Evolutionary conservation across 53 echinoderm and acorn worm genomes (phyloP).

Genomic region (Patiria pectinifera): DNA sequence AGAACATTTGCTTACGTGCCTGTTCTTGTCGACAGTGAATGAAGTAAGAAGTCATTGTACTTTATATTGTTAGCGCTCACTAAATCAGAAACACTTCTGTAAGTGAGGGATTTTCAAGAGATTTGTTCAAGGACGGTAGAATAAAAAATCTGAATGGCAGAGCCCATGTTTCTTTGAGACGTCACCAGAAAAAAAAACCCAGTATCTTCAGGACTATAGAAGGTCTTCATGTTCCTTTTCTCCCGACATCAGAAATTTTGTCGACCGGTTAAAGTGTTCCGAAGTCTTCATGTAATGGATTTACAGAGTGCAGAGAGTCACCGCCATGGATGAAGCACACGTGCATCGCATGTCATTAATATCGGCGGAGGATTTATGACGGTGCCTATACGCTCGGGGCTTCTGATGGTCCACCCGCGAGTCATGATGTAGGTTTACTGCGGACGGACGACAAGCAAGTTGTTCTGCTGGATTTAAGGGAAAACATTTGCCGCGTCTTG

Average conservation of each 20-base stretch:
- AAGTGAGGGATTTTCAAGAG: too few species aligned
- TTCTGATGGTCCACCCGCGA: background rate
- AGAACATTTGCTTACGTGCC: too few species aligned
- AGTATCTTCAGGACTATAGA: too few species aligned
- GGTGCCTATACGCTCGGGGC: background rate
- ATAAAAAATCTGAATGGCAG: too few species aligned
- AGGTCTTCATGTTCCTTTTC: too few species aligned
- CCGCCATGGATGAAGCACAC: background rate
- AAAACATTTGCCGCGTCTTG: background rate
- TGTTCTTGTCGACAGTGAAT: too few species aligned
- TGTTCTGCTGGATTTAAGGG: background rate
- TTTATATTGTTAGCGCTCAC: too few species aligned
- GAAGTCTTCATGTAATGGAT: background rate
- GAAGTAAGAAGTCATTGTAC: too few species aligned
- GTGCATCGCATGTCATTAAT: background rate
- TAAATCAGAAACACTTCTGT: too few species aligned
- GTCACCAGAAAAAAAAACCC: too few species aligned
- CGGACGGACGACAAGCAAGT: background rate
- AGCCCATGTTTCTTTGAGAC: too few species aligned
- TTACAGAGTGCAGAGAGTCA: background rate
- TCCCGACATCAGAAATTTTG: background rate
- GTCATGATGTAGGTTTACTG: background rate
- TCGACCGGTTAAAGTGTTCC: background rate
- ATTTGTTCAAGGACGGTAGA: too few species aligned
- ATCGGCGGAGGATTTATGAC: slow-evolving; percentile 4